Evolutionary conservation across 2,113 vertebrate genomes (phyloP), one percentile per base, ranked within the genome.

Genomic region (Gulo gulo): DNA sequence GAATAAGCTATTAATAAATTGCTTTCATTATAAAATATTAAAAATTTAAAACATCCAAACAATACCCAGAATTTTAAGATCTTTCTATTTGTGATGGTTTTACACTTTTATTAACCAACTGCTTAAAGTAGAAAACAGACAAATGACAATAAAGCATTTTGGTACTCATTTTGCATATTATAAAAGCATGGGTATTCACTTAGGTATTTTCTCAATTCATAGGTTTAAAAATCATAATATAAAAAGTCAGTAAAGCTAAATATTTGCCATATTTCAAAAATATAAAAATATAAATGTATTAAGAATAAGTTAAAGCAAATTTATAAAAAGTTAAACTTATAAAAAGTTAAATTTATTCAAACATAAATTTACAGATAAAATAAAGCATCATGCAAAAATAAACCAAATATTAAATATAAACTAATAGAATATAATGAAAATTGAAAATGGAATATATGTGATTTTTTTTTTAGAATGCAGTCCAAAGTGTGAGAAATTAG

Each of bases 301-400:
- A 65, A 34, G 83, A 91, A 74, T 4, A 80, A 52, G 4, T 94
- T 87, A 94, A 95, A 88, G 15, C 18, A 74, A 85, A 91, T 80
- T 93, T 34, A 69, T 90, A 50, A 87, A 92, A 92, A 84, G 13
- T 71, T 88, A 94, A 96, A 57, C n/a, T 93, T 34, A 69, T 90
- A 50, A 87, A 92, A 92, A 84, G 13, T 71, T 88, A 94, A 96
- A 57, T n/a, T 79, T 57, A 88, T 29, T 88, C 47, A 88, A 95
- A 79, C 23, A 93, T 45, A 85, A 34, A 76, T 85, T 91, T 36
- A 85, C 55, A 87, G 15, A 29, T 52, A 91, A 93, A 93, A 80
- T 90, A 89, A 91, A 76, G 0, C 1, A 81, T 67, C 96, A 76
- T 83, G 92, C 1, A 61, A 80, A 87, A 79, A 65, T 88, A 82